These are phyloP conservation scores for Nasonovia ribisnigri DNA, from an alignment of 2,888 invertebrate species.

Conservation along the genomic window DNA sequence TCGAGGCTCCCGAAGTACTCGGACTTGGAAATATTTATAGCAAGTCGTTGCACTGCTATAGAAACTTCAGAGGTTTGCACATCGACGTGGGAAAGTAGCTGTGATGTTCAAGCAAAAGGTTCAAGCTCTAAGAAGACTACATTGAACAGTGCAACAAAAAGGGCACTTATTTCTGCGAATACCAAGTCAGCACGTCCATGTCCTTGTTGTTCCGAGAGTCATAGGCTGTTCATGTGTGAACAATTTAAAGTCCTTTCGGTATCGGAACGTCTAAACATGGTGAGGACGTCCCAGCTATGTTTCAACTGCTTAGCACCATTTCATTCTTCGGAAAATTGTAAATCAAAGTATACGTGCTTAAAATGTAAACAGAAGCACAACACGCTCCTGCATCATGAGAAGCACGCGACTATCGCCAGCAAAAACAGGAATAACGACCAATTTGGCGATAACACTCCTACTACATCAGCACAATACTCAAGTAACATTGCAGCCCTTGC, in stretches of 20 bases:
- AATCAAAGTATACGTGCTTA: neutral
- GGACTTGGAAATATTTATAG: neutral
- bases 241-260: neutral
- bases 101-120: neutral
- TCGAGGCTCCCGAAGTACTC: neutral
- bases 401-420: too few relatives aligned
- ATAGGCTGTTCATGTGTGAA: neutral
- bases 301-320: conserved; percentile 4
- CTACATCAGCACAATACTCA: too few relatives aligned
- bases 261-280: neutral
- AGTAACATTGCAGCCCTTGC: too few relatives aligned
- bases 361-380: neutral
- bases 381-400: too few relatives aligned
- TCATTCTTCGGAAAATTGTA: neutral
- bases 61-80: neutral
- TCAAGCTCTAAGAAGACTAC: neutral
- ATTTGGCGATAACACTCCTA: too few relatives aligned
- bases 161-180: neutral
- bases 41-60: neutral
- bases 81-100: too few relatives aligned
- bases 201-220: neutral
- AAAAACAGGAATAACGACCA: too few relatives aligned
- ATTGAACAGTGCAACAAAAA: neutral
- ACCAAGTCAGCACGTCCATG: neutral
- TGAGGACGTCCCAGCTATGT: neutral